Conservation (phyloP, 2,888 invertebrate species). For the Tetanocera ferruginea region DNA sequence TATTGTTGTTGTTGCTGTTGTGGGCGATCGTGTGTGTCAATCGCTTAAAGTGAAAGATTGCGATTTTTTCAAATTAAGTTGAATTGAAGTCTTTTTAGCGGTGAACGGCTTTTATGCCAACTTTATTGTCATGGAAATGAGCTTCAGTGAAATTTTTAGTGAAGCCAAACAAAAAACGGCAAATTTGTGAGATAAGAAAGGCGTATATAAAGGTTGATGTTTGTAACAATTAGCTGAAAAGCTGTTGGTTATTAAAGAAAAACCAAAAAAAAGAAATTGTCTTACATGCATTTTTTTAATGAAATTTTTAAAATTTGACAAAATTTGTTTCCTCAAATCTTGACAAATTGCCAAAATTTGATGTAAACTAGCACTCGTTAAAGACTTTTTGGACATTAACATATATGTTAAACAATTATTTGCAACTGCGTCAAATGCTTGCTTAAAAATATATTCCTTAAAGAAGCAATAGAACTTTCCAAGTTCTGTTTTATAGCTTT, state of each 20-base stretch:
- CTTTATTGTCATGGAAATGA: not conserved
- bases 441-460: too few species aligned
- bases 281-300: too few species aligned
- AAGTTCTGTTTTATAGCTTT: too few species aligned
- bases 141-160: not conserved
- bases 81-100: not conserved
- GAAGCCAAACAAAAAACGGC: not conserved
- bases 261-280: not conserved
- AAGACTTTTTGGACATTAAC: too few species aligned
- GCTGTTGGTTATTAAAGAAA: too few species aligned
- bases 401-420: too few species aligned
- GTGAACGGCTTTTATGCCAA: too few species aligned
- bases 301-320: too few species aligned
- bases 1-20: conserved; percentile 3
- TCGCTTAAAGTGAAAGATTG: conserved; percentile 6
- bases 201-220: not conserved
- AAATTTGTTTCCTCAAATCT: too few species aligned
- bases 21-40: conserved; percentile 18
- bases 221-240: not conserved
- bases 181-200: not conserved
- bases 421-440: too few species aligned
- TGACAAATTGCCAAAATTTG: not conserved
- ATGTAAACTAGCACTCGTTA: too few species aligned
- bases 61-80: not conserved
- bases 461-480: too few species aligned